These are phyloP conservation scores for Sus cebifrons DNA, from an alignment of 2,797 vertebrate genomes.

Conservation along the genomic window DNA sequence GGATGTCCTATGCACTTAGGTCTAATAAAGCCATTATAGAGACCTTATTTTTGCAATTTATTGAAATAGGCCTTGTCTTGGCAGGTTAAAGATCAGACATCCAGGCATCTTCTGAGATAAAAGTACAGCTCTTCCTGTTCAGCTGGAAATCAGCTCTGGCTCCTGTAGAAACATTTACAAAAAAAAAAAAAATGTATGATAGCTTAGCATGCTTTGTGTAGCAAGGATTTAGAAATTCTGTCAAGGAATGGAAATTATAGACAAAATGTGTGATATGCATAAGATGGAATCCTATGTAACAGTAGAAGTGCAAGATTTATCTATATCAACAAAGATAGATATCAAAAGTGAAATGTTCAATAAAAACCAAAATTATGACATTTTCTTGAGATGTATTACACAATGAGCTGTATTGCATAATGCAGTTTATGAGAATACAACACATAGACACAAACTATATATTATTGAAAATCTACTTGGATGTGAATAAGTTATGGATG, in stretches of 20 bases:
- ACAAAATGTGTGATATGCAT: neutral
- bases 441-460: neutral
- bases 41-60: neutral
- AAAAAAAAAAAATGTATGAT: neutral
- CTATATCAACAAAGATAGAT: neutral
- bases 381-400: neutral
- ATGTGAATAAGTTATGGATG: neutral
- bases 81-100: neutral
- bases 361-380: neutral
- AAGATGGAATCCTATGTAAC: neutral
- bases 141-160: neutral
- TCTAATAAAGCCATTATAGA: neutral
- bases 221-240: neutral
- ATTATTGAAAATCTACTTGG: neutral
- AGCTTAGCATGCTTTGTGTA: neutral
- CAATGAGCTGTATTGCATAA: neutral
- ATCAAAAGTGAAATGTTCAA: slow-evolving; percentile 37
- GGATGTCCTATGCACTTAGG: neutral
- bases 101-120: neutral
- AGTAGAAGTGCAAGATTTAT: neutral
- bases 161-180: neutral
- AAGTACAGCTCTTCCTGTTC: neutral
- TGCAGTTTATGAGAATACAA: neutral
- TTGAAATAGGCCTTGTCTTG: neutral
- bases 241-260: neutral